Conservation (phyloP, 2,888 invertebrate species). For the Timandra comae region DNA sequence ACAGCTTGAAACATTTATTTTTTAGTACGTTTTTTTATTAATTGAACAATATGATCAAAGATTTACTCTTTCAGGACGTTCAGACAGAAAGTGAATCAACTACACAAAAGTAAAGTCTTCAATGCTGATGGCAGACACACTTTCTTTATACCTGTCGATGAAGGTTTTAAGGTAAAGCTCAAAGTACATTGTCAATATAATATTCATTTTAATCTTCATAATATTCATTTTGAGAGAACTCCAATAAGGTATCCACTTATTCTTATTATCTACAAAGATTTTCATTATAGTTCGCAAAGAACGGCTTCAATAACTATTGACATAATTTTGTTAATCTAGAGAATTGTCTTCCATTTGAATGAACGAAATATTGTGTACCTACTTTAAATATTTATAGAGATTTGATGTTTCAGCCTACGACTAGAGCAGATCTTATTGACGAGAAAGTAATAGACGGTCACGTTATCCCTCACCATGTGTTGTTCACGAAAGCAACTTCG, state of each 20-base stretch:
- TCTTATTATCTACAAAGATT: neutral
- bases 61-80: conserved; percentile 79
- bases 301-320: too few species aligned
- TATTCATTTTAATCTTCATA: too few species aligned
- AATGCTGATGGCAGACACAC: conserved; percentile 88
- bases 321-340: too few species aligned
- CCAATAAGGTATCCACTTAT: too few species aligned
- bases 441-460: conserved; percentile 92
- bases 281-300: neutral
- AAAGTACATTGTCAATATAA: conserved; percentile 1
- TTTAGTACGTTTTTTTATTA: too few species aligned
- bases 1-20: too few species aligned
- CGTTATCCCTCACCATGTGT: conserved; percentile 89
- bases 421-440: conserved; percentile 85
- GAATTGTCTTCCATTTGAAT: too few species aligned
- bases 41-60: too few species aligned
- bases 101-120: conserved; percentile 85
- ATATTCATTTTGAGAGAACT: too few species aligned
- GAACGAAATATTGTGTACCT: too few species aligned
- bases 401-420: conserved; percentile 72
- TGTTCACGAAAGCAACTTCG: conserved; percentile 89
- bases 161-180: conserved; percentile 86
- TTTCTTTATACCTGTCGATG: conserved; percentile 93
- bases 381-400: neutral
- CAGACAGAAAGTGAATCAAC: conserved; percentile 83